Evolutionary conservation across 2,797 vertebrate genomes (phyloP), one percentile per base, ranked within the genome.

Genomic region (Cirrhinus molitorella): DNA sequence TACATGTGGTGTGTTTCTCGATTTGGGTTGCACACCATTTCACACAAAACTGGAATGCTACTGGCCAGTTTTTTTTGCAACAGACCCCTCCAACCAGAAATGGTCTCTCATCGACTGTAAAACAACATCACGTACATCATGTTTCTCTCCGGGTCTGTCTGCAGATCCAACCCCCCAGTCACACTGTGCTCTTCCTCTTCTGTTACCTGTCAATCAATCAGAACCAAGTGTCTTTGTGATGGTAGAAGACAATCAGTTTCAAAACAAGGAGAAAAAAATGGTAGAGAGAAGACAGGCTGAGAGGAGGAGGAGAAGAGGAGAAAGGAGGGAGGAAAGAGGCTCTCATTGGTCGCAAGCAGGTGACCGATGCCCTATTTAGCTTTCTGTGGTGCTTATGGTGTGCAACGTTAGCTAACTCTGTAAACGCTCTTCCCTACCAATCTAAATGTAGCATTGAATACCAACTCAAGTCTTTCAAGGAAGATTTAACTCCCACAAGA

Each of bases 171-270:
- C 63, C 77, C 70, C 75, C 93, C 93, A 94, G 92, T 94, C 94
- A 92, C 94, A 95, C 94, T 95, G 94, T 94, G 93, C 93, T 95
- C 94, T 94, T 94, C 93, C 94, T 94, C 93, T 93, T 95, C 93
- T 94, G 92, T 94, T 94, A 94, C 94, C 94, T 94, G 94, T 95
- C 93, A 94, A 94, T 95, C 95, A 95, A 95, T 95, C 94, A 95
- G 94, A 95, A 95, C 93, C 93, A 95, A 95, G 94, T 95, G 95
- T 95, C 95, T 96, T 96, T 96, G 94, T 95, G 94, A 95, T 95
- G 94, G 94, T 95, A 94, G 95, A 95, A 95, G 95, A 96, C 95
- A 96, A 96, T 96, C 95, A 96, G 94, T 94, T 95, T 95, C 93
- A 95, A 95, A 95, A 94, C 91, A 92, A 94, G 92, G 91, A 93